Percentiles rank a stretch among this genome's conserved stretches.
These are phyloP conservation scores for Myotis davidii DNA, from an alignment of 2,113 vertebrate species.

Conservation along the genomic window DNA sequence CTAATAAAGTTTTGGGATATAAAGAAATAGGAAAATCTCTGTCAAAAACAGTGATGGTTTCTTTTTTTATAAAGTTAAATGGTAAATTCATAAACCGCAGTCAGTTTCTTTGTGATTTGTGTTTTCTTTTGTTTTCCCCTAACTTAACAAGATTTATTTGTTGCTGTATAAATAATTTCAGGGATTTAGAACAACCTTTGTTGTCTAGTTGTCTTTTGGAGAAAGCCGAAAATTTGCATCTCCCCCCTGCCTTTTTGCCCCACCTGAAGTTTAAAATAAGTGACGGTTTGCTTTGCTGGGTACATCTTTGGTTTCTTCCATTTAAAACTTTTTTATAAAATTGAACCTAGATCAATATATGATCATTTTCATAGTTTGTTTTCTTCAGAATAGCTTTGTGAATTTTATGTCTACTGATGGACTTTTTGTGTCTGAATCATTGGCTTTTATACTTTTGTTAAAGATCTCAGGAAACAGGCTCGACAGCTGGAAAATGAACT, in stretches of 20 bases:
- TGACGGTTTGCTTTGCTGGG: not conserved
- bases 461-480: constrained; percentile 98
- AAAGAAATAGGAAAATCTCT: not conserved
- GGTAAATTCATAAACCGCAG: constrained; percentile 21
- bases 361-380: constrained; percentile 51
- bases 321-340: not conserved
- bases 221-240: not conserved
- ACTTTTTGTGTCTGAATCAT: constrained; percentile 40
- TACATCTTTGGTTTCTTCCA: not conserved
- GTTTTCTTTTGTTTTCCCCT: constrained; percentile 3
- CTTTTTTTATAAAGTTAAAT: constrained; percentile 27
- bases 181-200: not conserved
- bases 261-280: constrained; percentile 43
- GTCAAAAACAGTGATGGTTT: constrained; percentile 31
- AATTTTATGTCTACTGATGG: constrained; percentile 25
- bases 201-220: not conserved
- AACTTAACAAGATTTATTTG: constrained; percentile 24
- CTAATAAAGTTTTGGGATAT: constrained; percentile 47
- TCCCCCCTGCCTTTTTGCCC: not conserved
- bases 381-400: constrained; percentile 46
- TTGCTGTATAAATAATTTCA: constrained; percentile 27
- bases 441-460: constrained; percentile 72
- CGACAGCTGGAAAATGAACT: constrained; percentile 98
- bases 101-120: not conserved
- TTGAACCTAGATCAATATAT: not conserved